Evolutionary conservation across 2,113 vertebrate genomes (phyloP), one percentile per base, ranked within the genome.

Genomic region (Scartelaos histophorus): DNA sequence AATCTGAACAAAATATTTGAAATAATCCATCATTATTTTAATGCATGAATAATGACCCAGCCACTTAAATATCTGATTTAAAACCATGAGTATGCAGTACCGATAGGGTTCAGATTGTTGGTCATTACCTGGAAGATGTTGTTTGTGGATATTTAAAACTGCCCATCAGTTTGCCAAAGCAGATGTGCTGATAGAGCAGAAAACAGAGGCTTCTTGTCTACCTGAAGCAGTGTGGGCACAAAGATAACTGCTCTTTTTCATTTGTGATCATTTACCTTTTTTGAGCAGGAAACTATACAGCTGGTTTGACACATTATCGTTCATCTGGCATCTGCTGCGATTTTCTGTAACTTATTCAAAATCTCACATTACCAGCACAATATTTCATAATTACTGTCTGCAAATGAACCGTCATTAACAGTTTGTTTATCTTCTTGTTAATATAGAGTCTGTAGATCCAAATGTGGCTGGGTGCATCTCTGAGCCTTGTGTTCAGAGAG

Each of bases 401-500:
- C 13, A 58, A 13, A 58, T 25, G n/a, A 53, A 53, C 51, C 6
- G 2, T 54, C 51, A 21, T 54, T n/a, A n/a, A 21, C 51, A 54
- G n/a, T 21, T 53, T 38, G n/a, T 45, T 69, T 46, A 66, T 62
- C 43, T 10, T 15, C 69, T 65, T 79, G 62, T 75, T 70, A 71
- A 66, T 71, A 57, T 71, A 12, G 22, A 38, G 73, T 38, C 66
- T 35, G 60, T 54, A n/a, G 54, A 34, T 60, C 51, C 72, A 70
- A 49, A 81, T 79, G 74, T 67, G 54, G 34, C 66, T 54, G 22
- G 25, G 35, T 53, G 53, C 69, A 71, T 57, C 65, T 60, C 49
- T 13, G 25, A 80, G 67, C 66, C 62, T 82, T 7, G 25, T 72
- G 75, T 86, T 75, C 66, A 65, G 47, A 65, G 54, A 80, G 74